Evolutionary conservation across 1,140 invertebrate genomes (phyloP).

Genomic region (Drosophila bifasciata): DNA sequence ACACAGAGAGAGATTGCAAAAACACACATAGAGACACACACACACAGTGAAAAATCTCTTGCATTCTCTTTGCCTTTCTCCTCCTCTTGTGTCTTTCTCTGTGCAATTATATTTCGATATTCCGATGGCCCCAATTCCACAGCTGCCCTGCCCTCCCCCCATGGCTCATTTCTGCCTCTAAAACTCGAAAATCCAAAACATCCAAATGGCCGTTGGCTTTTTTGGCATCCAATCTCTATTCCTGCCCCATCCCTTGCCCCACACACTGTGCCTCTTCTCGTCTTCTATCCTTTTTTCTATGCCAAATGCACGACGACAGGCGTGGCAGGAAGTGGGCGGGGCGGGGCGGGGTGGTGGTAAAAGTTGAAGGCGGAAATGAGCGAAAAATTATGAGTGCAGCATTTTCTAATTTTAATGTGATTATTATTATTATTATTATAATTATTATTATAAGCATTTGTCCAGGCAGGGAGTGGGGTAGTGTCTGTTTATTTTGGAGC

Average conservation of each 20-base stretch:
- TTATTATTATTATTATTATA: constrained; percentile 27
- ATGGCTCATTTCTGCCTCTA: no score
- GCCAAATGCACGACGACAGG: constrained; percentile 43
- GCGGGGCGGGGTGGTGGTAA: no score
- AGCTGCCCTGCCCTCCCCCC: no score
- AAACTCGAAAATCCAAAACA: no score
- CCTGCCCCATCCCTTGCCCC: not conserved
- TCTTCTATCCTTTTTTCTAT: constrained; percentile 12
- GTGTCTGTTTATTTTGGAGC: constrained; percentile 29
- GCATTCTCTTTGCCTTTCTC: no score
- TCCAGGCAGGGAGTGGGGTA: constrained; percentile 4
- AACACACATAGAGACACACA: no score
- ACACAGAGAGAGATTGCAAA: no score
- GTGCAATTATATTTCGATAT: no score
- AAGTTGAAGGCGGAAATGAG: constrained; percentile 17
- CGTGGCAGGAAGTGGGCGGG: constrained; percentile 26
- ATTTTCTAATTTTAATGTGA: constrained; percentile 55
- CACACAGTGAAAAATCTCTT: no score
- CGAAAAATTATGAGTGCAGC: constrained; percentile 52
- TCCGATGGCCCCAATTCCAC: no score
- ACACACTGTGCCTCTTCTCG: no score
- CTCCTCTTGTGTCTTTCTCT: no score
- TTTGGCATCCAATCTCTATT: constrained; percentile 39
- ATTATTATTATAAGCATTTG: constrained; percentile 29
- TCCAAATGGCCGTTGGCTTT: constrained; percentile 24